Conservation (phyloP, 1,140 invertebrate genomes). For the Phortica variegata region DNA sequence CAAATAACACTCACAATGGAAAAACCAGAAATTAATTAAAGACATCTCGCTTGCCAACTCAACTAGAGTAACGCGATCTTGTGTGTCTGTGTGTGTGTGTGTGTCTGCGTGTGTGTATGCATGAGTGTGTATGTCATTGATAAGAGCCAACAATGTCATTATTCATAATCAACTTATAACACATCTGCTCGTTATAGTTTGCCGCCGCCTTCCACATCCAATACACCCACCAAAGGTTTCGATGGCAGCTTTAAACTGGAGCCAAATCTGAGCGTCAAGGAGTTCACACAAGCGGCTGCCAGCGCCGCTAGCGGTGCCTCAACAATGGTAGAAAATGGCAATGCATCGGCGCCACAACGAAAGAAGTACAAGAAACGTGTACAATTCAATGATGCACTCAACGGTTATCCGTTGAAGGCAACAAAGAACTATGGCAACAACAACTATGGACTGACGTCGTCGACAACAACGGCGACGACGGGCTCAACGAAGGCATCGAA, state of each 20-base stretch:
- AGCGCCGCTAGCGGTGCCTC: slow-evolving; percentile 9
- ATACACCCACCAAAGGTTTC: slow-evolving; percentile 51
- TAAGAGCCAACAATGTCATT: too few relatives aligned
- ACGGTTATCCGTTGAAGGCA: slow-evolving; percentile 27
- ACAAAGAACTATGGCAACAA: background rate
- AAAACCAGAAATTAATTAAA: too few relatives aligned
- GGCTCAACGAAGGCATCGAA: slow-evolving; percentile 32
- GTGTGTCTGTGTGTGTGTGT: too few relatives aligned
- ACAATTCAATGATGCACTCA: slow-evolving; percentile 50
- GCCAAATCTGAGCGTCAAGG: slow-evolving; percentile 52
- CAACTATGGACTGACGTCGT: background rate
- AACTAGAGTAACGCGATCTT: too few relatives aligned
- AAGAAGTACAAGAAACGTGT: slow-evolving; percentile 53
- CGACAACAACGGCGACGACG: slow-evolving; percentile 4
- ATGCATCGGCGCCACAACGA: slow-evolving; percentile 37
- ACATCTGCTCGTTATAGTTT: slow-evolving; percentile 22
- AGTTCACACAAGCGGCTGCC: slow-evolving; percentile 23
- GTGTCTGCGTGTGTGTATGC: too few relatives aligned
- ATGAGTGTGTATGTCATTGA: too few relatives aligned
- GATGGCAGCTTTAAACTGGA: slow-evolving; percentile 54
- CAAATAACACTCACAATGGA: too few relatives aligned
- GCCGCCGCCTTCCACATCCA: slow-evolving; percentile 40
- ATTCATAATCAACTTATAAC: too few relatives aligned
- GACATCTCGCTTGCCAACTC: too few relatives aligned
- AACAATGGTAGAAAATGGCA: slow-evolving; percentile 31